A percentile compares a stretch with the other conserved stretches of the same genome.
Conservation (phyloP, 1,140 invertebrate genomes). For the Cherax quadricarinatus region DNA sequence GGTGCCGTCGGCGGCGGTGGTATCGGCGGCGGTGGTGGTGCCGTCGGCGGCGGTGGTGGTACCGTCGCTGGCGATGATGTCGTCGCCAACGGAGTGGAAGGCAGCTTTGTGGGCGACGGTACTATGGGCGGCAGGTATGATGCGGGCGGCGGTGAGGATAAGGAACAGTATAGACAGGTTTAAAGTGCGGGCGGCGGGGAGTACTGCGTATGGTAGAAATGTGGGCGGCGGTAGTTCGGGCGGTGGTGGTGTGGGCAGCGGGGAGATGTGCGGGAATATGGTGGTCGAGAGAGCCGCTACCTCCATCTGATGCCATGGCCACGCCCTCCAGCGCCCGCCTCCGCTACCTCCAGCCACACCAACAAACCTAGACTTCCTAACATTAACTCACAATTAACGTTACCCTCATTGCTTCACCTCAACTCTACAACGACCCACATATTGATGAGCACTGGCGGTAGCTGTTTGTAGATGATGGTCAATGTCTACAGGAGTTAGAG, state of each 20-base stretch:
- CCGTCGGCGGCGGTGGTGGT: too few relatives aligned
- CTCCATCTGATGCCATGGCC: neutral
- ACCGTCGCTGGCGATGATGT: too few relatives aligned
- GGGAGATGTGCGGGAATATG: neutral
- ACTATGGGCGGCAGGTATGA: too few relatives aligned
- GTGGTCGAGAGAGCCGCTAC: neutral
- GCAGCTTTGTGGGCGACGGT: too few relatives aligned
- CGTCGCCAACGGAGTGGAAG: too few relatives aligned
- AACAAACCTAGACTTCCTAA: neutral
- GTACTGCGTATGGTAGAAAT: too few relatives aligned
- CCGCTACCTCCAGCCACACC: constrained; percentile 43
- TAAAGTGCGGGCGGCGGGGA: neutral
- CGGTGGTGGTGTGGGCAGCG: neutral
- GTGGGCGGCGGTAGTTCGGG: too few relatives aligned
- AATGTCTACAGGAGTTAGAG: neutral
- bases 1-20: too few relatives aligned
- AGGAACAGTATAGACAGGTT: too few relatives aligned
- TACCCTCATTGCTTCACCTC: neutral
- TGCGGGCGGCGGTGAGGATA: too few relatives aligned
- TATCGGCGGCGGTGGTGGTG: too few relatives aligned
- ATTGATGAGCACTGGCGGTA: neutral
- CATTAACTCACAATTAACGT: constrained; percentile 31
- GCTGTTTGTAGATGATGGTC: neutral
- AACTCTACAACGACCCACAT: neutral
- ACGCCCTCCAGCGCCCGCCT: constrained; percentile 52